Evolutionary conservation across 2,888 invertebrate species (phyloP).

Genomic region (Leptarthrus brevirostris): DNA sequence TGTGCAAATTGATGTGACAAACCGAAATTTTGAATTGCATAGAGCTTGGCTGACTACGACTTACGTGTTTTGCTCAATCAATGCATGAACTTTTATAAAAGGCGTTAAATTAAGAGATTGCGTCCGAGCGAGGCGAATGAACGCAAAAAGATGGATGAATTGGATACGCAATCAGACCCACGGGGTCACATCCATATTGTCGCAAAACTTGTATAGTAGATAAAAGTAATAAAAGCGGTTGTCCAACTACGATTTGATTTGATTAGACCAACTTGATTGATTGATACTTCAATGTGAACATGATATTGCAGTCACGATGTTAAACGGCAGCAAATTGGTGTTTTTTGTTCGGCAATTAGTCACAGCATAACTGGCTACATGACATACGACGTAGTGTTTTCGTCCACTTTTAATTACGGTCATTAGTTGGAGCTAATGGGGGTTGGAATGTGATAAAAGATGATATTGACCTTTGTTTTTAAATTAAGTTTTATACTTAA

Average conservation of each 20-base stretch:
- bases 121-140: slow-evolving; percentile 31
- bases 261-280: slow-evolving; percentile 37
- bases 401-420: no score
- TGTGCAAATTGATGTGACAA: slow-evolving; percentile 27
- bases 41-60: not conserved
- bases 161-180: no score
- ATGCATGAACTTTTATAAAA: not conserved
- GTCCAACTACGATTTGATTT: slow-evolving; percentile 34
- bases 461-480: no score
- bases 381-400: no score
- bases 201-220: no score
- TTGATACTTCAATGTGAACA: slow-evolving; percentile 8
- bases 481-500: no score
- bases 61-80: not conserved
- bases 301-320: not conserved
- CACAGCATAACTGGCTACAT: no score
- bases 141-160: not conserved
- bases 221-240: not conserved
- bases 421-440: no score
- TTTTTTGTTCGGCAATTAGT: no score
- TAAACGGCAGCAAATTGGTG: no score
- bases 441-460: no score
- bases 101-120: slow-evolving; percentile 29
- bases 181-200: slow-evolving; percentile 11
- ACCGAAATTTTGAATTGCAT: no score